These are phyloP conservation scores for Zaprionus vittiger DNA, from an alignment of 1,140 invertebrate genomes.

Conservation along the genomic window DNA sequence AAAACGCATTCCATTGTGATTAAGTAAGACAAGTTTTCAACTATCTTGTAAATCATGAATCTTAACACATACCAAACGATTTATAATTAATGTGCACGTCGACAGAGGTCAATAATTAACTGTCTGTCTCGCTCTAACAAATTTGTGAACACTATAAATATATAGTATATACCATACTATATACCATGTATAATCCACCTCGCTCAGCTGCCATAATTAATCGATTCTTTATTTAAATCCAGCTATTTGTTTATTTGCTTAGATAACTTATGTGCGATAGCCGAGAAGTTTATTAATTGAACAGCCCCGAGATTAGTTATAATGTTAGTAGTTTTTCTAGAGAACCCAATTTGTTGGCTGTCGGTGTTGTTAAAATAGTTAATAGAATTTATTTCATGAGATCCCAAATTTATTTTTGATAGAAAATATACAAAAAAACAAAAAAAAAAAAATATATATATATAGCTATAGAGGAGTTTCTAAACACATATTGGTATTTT, in stretches of 20 bases:
- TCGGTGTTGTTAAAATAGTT: not conserved
- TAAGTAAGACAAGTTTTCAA: constrained; percentile 37
- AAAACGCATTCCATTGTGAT: constrained; percentile 46
- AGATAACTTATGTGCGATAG: constrained; percentile 18
- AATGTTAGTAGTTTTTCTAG: constrained; percentile 1
- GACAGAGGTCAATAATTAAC: constrained; percentile 48
- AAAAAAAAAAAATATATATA: too few species aligned
- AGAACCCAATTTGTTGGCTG: constrained; percentile 3
- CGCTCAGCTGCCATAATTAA: constrained; percentile 43
- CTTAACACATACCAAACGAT: constrained; percentile 34
- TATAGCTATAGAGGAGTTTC: too few species aligned
- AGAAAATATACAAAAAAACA: too few species aligned
- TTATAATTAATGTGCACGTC: constrained; percentile 45
- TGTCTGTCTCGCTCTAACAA: constrained; percentile 16
- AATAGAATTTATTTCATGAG: not conserved
- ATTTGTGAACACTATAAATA: not conserved
- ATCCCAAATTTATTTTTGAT: not conserved
- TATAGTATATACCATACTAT: constrained; percentile 1
- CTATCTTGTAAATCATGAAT: constrained; percentile 53
- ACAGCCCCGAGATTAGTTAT: constrained; percentile 21
- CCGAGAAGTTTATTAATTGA: constrained; percentile 28
- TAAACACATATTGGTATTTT: too few species aligned
- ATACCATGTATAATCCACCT: not conserved
- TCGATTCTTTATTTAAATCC: constrained; percentile 45
- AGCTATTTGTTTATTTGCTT: constrained; percentile 43